Conservation (phyloP, 2,113 vertebrate genomes). For the Leptobrachium leishanense region DNA sequence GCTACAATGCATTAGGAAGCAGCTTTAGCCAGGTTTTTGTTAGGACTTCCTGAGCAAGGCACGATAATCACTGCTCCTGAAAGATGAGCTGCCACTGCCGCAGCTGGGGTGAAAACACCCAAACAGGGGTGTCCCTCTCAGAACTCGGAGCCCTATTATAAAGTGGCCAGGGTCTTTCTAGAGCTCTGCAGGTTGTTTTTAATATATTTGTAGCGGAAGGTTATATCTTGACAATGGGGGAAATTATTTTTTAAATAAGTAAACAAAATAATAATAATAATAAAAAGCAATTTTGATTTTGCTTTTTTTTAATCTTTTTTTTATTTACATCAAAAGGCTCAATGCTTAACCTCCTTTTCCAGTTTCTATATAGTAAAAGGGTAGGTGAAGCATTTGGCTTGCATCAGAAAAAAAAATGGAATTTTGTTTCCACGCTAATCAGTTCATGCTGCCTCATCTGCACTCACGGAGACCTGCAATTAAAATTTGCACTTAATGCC, state of each 20-base stretch:
- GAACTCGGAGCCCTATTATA: no score
- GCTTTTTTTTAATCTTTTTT: background rate
- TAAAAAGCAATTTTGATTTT: background rate
- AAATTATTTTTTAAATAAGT: background rate
- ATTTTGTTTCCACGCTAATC: conserved; percentile 57
- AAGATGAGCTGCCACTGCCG: no score
- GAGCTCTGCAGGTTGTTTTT: background rate
- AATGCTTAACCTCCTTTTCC: conserved; percentile 25
- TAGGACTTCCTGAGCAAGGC: no score
- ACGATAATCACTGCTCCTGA: no score
- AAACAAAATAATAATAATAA: no score
- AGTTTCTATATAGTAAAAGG: conserved; percentile 16
- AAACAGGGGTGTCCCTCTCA: no score
- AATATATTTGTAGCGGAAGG: background rate
- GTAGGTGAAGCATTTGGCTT: conserved; percentile 30
- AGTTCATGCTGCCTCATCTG: conserved; percentile 52
- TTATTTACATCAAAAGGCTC: conserved; percentile 37
- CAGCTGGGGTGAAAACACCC: no score
- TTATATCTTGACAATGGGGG: background rate
- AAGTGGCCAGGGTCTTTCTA: background rate
- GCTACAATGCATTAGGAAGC: no score
- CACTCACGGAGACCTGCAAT: conserved; percentile 60
- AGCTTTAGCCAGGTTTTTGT: no score
- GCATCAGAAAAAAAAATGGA: conserved; percentile 5
- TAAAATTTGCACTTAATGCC: conserved; percentile 59